phyloP scores from a whole-genome alignment of 2,888 invertebrate genomes.

The Melanotus villosus region DNA sequence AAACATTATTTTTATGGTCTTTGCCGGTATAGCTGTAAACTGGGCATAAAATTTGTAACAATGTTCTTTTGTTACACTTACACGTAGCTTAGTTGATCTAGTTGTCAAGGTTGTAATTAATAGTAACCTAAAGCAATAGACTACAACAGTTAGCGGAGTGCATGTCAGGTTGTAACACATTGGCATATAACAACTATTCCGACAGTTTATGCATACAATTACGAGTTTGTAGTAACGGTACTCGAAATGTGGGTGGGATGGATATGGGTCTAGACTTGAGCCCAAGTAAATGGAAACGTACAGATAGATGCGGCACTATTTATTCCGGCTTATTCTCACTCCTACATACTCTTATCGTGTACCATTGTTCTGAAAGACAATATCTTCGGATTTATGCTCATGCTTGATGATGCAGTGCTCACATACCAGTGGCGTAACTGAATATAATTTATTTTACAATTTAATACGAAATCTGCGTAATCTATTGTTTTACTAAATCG shows the following conservation, averaged over 20 bases:
- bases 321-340: slow-evolving; percentile 10
- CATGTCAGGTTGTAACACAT: slow-evolving; percentile 16
- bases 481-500: background rate
- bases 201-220: slow-evolving; percentile 15
- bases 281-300: background rate
- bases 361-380: slow-evolving; percentile 14
- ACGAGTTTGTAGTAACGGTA: slow-evolving; percentile 15
- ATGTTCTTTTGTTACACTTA: slow-evolving; percentile 10
- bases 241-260: slow-evolving; percentile 15
- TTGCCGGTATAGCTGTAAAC: background rate
- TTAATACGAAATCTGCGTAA: background rate
- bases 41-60: background rate
- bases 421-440: background rate
- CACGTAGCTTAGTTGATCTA: slow-evolving; percentile 1
- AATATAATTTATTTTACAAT: background rate
- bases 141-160: slow-evolving; percentile 18
- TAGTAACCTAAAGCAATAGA: slow-evolving; percentile 15
- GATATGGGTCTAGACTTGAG: slow-evolving; percentile 11
- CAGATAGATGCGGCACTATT: background rate
- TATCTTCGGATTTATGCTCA: background rate
- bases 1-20: background rate
- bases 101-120: slow-evolving; percentile 23
- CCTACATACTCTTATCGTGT: slow-evolving; percentile 17
- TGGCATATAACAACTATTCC: slow-evolving; percentile 3
- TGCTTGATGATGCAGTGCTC: background rate